A percentile compares a stretch with the other conserved stretches of the same genome.
These are phyloP conservation scores for Mesocricetus auratus DNA, from an alignment of 2,113 vertebrate genomes.

Conservation along the genomic window DNA sequence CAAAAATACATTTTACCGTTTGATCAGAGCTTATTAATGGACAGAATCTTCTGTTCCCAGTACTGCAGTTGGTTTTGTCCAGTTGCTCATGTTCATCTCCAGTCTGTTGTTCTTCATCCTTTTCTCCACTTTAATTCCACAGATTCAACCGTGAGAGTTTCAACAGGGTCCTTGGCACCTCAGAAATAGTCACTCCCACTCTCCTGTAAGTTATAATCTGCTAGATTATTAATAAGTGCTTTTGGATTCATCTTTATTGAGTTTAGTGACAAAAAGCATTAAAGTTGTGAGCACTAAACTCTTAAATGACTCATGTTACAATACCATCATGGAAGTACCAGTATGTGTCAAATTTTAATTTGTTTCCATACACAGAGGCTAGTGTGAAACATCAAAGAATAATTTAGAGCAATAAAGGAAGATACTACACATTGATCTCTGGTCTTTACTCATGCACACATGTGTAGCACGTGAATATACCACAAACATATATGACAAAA, in stretches of 20 bases:
- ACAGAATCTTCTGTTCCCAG: neutral
- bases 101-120: neutral
- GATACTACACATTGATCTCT: neutral
- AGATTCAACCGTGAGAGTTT: neutral
- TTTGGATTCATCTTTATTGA: neutral
- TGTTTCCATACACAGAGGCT: neutral
- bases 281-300: neutral
- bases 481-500: neutral
- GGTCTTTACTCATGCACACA: neutral
- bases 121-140: neutral
- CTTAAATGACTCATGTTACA: neutral
- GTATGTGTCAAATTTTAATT: neutral
- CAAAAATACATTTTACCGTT: neutral
- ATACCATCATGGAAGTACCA: neutral
- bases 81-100: neutral
- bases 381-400: neutral
- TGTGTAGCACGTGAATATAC: neutral
- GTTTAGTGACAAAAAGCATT: neutral
- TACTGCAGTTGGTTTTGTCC: neutral
- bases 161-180: neutral
- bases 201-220: neutral
- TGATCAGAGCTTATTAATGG: neutral
- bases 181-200: neutral
- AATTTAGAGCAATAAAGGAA: neutral
- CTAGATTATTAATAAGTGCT: neutral